Base-by-base conservation (phyloP, 2,888 invertebrate species). In the Drymonia ruficornis region DNA sequence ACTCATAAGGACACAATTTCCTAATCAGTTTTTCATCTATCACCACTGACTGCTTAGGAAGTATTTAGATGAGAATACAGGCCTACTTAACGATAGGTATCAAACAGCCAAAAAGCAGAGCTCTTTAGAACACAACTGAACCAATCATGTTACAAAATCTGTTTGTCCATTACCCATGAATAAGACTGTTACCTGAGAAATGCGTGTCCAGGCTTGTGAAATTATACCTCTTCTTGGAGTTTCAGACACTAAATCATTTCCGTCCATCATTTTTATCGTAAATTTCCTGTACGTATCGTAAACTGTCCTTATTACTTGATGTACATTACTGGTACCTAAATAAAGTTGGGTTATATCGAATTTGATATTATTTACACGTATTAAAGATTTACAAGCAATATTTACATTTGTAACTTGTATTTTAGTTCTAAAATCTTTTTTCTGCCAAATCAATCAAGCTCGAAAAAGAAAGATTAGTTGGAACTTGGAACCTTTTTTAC, bases 161-260 rank as follows among this genome's bases (percentile, higher is more conserved):
- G 36, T 36, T 31, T 31, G 31, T 12, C 2, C 31, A 31, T 31
- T 8, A 31, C 31, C 31, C 9, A 36, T n/a, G 2, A 46, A 28
- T 29, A 47, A 18, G 15, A 46, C 6, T 18, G 9, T 53, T 86
- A 95, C 95, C 94, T 96, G 96, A 74, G 95, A 95, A 83, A 95
- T 81, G 83, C 95, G 94, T 51, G 93, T 94, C 93, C 94, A 94
- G 64, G 94, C 93, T 90, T 95, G 95, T 65, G 94, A 94, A 74
- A 96, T 81, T 70, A 94, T 91, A 82, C 95, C 94, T 89, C 93
- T 94, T 83, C 94, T 94, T 70, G 86, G 85, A 72, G 84, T 82
- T 79, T 95, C 93, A 78, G 93, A 86, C 65, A 93, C 86, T 83
- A 95, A 90, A 93, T 96, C 95, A 83, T 95, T 95, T 88, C 95